Base-by-base conservation (phyloP, 2,113 vertebrate genomes). In the Gallinago undulata region DNA sequence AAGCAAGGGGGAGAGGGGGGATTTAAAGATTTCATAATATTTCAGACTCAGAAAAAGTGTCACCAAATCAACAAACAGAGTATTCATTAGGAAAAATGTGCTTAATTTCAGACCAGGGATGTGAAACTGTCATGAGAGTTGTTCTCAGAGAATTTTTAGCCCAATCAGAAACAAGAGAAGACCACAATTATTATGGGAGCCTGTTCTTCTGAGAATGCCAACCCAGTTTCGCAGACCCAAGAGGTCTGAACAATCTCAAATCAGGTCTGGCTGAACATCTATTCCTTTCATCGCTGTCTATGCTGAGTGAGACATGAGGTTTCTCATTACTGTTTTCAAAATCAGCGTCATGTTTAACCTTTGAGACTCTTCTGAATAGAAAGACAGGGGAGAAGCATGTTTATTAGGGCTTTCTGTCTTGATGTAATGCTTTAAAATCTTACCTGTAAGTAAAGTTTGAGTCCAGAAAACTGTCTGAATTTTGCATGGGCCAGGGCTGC, bases 51-150 rank as follows among this genome's bases (percentile, higher is more conserved):
- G 62, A 76, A 77, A 84, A 94, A 80, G 50, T 90, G 95, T 85
- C 95, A 76, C 77, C 84, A 96, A 93, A 96, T 93, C 95, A 96
- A 96, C 87, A 96, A 95, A 94, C 84, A 89, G 87, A 79, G 90
- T 89, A 69, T 91, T 96, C 94, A 92, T 96, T 95, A 96, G 86
- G 74, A 97, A 86, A 91, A 94, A 91, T 23, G 74, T 81, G 45
- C 94, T 95, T 94, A 94, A 96, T 96, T 96, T 97, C 94, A 96
- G 92, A 83, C 90, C 63, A 86, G 96, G 95, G 95, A 96, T 93
- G 57, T 93, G 60, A 19, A 87, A 94, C 77, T 6, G 77, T 67
- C 57, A 2, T 89, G 96, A 95, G 96, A 93, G 76, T 87, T 95
- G 55, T 89, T 96, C 92, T 66, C 23, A 23, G 91, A 94, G 95